Evolutionary conservation across 2,888 invertebrate species (phyloP), one percentile per base, ranked within the genome.

Genomic region (Gerris lacustris): DNA sequence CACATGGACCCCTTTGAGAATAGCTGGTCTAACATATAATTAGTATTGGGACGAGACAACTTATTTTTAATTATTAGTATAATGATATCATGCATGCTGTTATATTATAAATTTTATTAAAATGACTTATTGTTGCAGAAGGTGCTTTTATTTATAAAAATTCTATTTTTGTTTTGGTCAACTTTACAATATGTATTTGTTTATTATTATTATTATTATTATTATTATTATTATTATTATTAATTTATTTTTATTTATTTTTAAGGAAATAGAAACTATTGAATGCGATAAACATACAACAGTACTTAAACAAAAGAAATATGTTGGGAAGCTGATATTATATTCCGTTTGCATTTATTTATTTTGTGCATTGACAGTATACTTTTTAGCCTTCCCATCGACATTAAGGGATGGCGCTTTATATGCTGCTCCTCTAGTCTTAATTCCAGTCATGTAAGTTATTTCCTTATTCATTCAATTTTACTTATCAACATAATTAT

Each of bases 361-460:
- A 5, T 17, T 75, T 11, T 68, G 70, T 5, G 73, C 73, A 6
- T 67, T 70, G 31, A 18, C 72, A 43, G 89, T 91, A 79, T 94
- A 90, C 79, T 90, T 92, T 81, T 88, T 88, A 76, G 92, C 89
- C 75, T 90, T 92, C 73, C 89, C 90, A 72, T 86, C 87, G 70
- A 87, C 88, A 76, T 86, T 90, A 82, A 82, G 86, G 73, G 88
- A 91, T 76, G 86, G 88, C 72, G 78, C 92, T 70, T 82, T 91
- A 74, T 91, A 91, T 79, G 87, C 90, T 15, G 86, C 88, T 71
- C 94, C 94, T 18, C 82, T 95, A 70, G 80, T 94, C 44, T 82
- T 91, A 70, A 87, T 94, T 78, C 94, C 95, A 70, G 78, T 94
- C 71, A 79, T 95, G 95, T 96, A 82, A 90, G 93, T 67, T 44